phyloP scores from a whole-genome alignment of 2,888 invertebrate species.

The Argynnis bischoffii region DNA sequence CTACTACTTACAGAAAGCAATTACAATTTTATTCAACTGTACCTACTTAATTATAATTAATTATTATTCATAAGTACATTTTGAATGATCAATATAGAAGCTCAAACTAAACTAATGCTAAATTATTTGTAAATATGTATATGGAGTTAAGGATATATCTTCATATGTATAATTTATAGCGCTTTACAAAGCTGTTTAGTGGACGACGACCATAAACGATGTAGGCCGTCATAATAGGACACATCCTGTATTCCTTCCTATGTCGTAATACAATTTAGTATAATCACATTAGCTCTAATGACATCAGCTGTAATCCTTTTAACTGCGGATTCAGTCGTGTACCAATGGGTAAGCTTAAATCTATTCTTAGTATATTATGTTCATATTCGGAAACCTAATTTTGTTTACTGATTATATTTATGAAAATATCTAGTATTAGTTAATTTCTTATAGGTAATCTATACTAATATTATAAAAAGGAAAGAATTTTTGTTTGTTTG shows the following conservation, averaged over 20 bases:
- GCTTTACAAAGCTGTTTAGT: conserved; percentile 5
- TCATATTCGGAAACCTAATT: no score
- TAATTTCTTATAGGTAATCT: no score
- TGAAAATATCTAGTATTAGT: not conserved
- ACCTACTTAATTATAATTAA: no score
- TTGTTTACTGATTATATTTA: not conserved
- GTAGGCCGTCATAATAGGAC: conserved; percentile 50
- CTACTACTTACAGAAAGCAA: no score
- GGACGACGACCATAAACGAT: conserved; percentile 7
- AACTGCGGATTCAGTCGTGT: conserved; percentile 42
- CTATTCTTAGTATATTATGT: conserved; percentile 4
- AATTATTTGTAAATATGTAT: no score
- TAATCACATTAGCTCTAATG: conserved; percentile 71
- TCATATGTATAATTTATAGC: conserved; percentile 2
- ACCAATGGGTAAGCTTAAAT: conserved; percentile 19
- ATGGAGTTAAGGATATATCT: no score
- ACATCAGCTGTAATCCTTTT: conserved; percentile 63
- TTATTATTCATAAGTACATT: no score
- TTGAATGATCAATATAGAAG: no score
- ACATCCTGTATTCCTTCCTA: conserved; percentile 64
- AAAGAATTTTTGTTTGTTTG: no score
- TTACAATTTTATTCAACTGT: no score
- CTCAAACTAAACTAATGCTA: no score
- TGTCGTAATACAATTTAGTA: conserved; percentile 69
- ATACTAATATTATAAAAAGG: no score